These are phyloP conservation scores for Scolopax rusticola DNA, from an alignment of 2,797 vertebrate species.

Conservation along the genomic window DNA sequence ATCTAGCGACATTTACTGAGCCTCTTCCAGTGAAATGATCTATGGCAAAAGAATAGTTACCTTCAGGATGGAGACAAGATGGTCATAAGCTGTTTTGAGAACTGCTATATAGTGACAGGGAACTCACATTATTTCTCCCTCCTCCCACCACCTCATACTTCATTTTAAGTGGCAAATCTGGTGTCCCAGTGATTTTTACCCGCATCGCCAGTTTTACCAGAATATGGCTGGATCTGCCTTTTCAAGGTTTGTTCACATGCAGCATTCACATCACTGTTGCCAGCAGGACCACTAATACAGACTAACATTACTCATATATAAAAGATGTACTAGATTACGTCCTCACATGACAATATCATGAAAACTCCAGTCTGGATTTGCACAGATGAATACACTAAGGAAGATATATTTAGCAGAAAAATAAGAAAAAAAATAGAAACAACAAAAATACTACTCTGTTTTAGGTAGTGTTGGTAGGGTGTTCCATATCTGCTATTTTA, in stretches of 20 bases:
- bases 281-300: background rate
- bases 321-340: background rate
- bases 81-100: background rate
- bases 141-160: background rate
- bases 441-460: background rate
- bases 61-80: background rate
- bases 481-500: background rate
- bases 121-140: accelerated
- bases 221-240: background rate
- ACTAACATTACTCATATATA: background rate
- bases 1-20: background rate
- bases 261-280: background rate
- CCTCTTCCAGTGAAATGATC: background rate
- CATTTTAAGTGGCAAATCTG: background rate
- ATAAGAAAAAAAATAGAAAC: background rate
- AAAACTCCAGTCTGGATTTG: background rate
- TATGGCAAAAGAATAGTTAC: background rate
- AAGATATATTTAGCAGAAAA: background rate
- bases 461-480: background rate
- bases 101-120: background rate
- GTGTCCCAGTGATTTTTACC: background rate
- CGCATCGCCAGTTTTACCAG: background rate
- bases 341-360: background rate
- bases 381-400: background rate
- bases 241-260: background rate